Conservation (phyloP, 2,797 vertebrate genomes). For the Anguilla anguilla region DNA sequence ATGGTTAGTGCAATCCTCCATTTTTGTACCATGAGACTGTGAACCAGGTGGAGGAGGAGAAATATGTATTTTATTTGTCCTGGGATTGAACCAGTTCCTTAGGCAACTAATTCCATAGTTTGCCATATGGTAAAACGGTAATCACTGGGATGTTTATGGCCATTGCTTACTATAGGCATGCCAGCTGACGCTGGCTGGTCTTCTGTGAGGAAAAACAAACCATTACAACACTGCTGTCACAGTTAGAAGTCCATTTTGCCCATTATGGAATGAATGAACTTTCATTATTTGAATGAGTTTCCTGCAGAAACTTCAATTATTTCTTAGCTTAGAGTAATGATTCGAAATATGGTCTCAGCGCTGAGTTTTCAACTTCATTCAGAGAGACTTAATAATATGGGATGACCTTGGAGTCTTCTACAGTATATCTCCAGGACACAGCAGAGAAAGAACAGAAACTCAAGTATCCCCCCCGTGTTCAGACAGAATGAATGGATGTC, state of each 20-base stretch:
- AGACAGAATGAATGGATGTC: too few relatives aligned
- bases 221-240: background rate
- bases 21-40: background rate
- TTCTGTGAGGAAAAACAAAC: background rate
- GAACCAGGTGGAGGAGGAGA: background rate
- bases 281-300: slow-evolving; percentile 37
- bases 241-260: background rate
- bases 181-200: background rate
- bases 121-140: background rate
- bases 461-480: background rate
- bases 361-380: slow-evolving; percentile 58
- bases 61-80: background rate
- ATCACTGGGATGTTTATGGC: background rate
- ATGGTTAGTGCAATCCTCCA: background rate
- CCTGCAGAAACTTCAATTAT: slow-evolving; percentile 48
- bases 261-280: slow-evolving; percentile 3
- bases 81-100: background rate
- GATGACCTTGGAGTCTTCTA: slow-evolving; percentile 54
- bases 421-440: slow-evolving; percentile 51
- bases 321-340: slow-evolving; percentile 43
- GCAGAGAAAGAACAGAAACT: background rate
- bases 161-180: background rate
- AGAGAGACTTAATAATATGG: slow-evolving; percentile 53
- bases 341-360: slow-evolving; percentile 49
- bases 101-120: background rate